Conservation (phyloP, 2,888 invertebrate genomes). For the Plebejus argus region DNA sequence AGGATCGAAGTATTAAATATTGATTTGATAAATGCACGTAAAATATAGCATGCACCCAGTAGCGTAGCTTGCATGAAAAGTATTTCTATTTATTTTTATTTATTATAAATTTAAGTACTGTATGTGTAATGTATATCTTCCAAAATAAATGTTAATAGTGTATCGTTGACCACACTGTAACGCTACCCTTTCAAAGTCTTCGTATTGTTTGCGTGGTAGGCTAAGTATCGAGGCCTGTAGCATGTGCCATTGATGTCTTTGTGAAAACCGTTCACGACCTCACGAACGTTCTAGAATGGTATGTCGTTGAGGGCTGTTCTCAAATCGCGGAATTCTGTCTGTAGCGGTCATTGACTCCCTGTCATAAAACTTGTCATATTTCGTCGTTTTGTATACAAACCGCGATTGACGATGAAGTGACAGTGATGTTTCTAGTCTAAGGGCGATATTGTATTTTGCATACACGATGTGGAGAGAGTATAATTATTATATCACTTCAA, state of each 20-base stretch:
- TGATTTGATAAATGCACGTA: slow-evolving; percentile 52
- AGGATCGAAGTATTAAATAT: slow-evolving; percentile 1
- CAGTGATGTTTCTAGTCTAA: too few relatives aligned
- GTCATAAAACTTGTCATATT: too few relatives aligned
- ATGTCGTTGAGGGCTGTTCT: slow-evolving; percentile 42
- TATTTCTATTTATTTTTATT: slow-evolving; percentile 50
- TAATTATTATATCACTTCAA: too few relatives aligned
- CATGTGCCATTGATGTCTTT: slow-evolving; percentile 20
- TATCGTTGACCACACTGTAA: slow-evolving; percentile 49
- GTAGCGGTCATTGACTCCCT: too few relatives aligned
- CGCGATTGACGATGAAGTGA: too few relatives aligned
- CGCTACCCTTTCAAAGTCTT: slow-evolving; percentile 21
- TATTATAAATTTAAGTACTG: slow-evolving; percentile 56
- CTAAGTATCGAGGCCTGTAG: slow-evolving; percentile 15
- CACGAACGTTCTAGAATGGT: slow-evolving; percentile 17
- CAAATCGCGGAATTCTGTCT: too few relatives aligned
- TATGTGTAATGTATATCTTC: slow-evolving; percentile 63
- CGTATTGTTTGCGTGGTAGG: slow-evolving; percentile 27
- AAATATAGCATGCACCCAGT: slow-evolving; percentile 67
- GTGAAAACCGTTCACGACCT: slow-evolving; percentile 26
- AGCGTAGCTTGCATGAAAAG: slow-evolving; percentile 76
- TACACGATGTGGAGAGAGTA: too few relatives aligned
- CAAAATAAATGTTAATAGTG: slow-evolving; percentile 79
- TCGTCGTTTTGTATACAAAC: too few relatives aligned
- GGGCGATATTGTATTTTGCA: too few relatives aligned